Conservation (phyloP, 1,140 invertebrate species). For the Nebria ingens region DNA sequence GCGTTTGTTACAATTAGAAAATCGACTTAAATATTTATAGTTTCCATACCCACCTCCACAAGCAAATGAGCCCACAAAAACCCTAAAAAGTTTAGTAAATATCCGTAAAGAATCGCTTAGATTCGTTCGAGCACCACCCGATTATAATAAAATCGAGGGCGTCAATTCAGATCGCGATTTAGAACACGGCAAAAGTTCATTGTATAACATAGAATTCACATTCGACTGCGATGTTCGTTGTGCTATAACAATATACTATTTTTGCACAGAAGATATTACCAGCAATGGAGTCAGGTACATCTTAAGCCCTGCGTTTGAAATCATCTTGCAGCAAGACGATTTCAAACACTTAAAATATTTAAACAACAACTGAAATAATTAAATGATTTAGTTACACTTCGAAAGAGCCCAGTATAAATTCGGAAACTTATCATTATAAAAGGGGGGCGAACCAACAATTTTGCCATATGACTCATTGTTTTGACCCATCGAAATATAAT, state of each 20-base stretch:
- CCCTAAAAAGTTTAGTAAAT: conserved; percentile 90
- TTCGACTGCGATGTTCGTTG: conserved; percentile 94
- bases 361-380: conserved; percentile 2
- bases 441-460: conserved; percentile 89
- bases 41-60: conserved; percentile 97
- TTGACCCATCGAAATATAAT: conserved; percentile 74
- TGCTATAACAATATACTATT: conserved; percentile 89
- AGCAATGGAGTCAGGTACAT: conserved; percentile 64
- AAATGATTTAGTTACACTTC: conserved; percentile 75
- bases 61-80: conserved; percentile 92
- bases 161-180: conserved; percentile 42
- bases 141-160: conserved; percentile 30
- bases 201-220: conserved; percentile 93
- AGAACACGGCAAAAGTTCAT: conserved; percentile 47
- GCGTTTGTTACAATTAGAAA: no score
- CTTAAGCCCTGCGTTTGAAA: no score
- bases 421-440: conserved; percentile 88
- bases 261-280: conserved; percentile 86
- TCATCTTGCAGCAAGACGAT: no score
- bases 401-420: conserved; percentile 69
- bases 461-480: conserved; percentile 73
- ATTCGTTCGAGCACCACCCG: conserved; percentile 60
- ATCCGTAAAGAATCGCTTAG: conserved; percentile 93
- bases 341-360: no score
- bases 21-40: conserved; percentile 39